Conservation (phyloP, 2,888 invertebrate species). For the Caenorhabditis afra region DNA sequence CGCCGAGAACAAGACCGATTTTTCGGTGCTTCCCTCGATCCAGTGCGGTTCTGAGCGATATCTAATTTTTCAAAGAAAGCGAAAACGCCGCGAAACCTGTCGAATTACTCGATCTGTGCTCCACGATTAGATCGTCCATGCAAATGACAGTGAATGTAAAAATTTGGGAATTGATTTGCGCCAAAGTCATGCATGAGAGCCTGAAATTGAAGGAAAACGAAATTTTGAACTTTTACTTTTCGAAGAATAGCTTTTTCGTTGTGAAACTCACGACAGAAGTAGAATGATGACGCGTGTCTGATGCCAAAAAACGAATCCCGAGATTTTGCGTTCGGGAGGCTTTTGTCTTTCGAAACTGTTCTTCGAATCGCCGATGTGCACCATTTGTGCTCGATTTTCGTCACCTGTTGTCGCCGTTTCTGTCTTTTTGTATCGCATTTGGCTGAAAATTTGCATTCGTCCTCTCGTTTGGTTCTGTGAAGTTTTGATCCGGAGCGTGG, state of each 20-base stretch:
- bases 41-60: slow-evolving; percentile 42
- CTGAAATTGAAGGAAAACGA: too few species aligned
- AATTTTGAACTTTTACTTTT: not conserved
- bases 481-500: not conserved
- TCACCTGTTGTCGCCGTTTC: slow-evolving; percentile 9
- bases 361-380: slow-evolving; percentile 29
- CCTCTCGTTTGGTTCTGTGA: slow-evolving; percentile 25
- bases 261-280: slow-evolving; percentile 31
- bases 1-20: slow-evolving; percentile 49
- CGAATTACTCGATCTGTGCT: slow-evolving; percentile 21
- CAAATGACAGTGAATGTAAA: slow-evolving; percentile 61
- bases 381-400: slow-evolving; percentile 16
- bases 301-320: slow-evolving; percentile 46
- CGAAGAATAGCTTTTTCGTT: not conserved
- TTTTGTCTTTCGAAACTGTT: not conserved
- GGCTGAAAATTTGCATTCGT: slow-evolving; percentile 27
- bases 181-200: slow-evolving; percentile 38
- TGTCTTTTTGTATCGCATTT: slow-evolving; percentile 25
- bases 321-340: slow-evolving; percentile 22
- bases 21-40: slow-evolving; percentile 50
- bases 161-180: slow-evolving; percentile 52
- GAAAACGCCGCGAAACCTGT: slow-evolving; percentile 10
- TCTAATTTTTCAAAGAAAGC: not conserved
- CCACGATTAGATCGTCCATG: slow-evolving; percentile 47
- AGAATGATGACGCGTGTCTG: slow-evolving; percentile 43